Base-by-base conservation (phyloP, 2,113 vertebrate genomes). In the Burhinus oedicnemus region DNA sequence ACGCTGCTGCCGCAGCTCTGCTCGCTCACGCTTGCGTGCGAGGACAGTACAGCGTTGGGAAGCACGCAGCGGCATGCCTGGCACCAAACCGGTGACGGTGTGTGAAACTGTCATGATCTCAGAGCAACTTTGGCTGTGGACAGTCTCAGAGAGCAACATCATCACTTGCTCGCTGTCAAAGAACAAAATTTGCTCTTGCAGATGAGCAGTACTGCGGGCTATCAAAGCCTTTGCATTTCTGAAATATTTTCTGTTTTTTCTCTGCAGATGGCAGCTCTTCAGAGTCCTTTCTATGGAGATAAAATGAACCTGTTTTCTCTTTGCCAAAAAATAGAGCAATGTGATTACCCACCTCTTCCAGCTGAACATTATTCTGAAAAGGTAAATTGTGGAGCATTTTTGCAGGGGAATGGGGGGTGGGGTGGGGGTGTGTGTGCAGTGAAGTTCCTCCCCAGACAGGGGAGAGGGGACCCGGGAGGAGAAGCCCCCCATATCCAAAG, bases 261-360 rank as follows among this genome's bases (percentile, higher is more conserved):
- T 87, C 77, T 95, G 44, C 97, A 99, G 98, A 99, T 99, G 98
- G 98, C 98, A 44, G 98, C 98, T 93, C 98, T 99, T 72, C 98
- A 99, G 97, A 99, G 98, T 92, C 98, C 98, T 51, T 99, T 99
- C 97, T 99, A 99, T 5, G 98, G 98, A 51, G 98, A 99, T 94
- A 99, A 99, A 94, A 99, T 99, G 98, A 99, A 98, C 89, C 98
- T 99, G 90, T 98, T 98, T 94, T 98, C 98, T 88, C 98, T 99
- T 80, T 99, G 98, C 97, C 98, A 99, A 91, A 99, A 99, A 97
- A 99, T 99, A n/a, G 98, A 99, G 95, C 98, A 98, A 81, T 99
- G 98, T 64, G 98, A 99, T 94, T 99, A 99, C 89, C 98, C 98
- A 0, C 98, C 98, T 32, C 98, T 99, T 61, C 98, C 98, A 4